A percentile compares a stretch with the other conserved stretches of the same genome.
These are phyloP conservation scores for Nothocercus julius DNA, from an alignment of 2,113 vertebrate genomes.

Conservation along the genomic window DNA sequence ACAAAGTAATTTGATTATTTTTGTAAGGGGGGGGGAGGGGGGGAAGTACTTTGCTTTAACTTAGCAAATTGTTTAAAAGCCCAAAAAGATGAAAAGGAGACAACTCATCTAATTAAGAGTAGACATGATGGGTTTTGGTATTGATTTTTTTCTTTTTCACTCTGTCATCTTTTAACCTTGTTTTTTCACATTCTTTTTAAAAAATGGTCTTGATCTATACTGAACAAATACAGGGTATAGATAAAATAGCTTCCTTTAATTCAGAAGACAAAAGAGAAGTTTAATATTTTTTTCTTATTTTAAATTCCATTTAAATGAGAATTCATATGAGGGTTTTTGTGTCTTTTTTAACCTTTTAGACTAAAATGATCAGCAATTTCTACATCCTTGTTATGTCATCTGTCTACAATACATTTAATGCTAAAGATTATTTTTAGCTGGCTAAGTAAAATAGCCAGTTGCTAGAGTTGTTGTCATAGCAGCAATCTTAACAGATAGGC, in stretches of 20 bases:
- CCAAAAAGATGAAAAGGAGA: conserved; percentile 34
- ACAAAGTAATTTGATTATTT: conserved; percentile 55
- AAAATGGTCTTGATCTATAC: background rate
- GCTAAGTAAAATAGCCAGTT: conserved; percentile 47
- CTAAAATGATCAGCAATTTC: background rate
- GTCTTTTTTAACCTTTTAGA: background rate
- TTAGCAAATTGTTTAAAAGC: conserved; percentile 63
- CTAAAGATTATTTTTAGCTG: conserved; percentile 60
- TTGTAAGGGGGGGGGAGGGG: background rate
- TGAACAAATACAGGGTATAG: background rate
- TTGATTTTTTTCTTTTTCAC: conserved; percentile 25
- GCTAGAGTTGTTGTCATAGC: conserved; percentile 65
- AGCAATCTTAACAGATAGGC: conserved; percentile 65
- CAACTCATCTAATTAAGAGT: conserved; percentile 36
- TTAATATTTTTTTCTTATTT: too few relatives aligned
- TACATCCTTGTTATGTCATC: conserved; percentile 10
- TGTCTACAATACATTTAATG: conserved; percentile 61
- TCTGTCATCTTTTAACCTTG: conserved; percentile 19
- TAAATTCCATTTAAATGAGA: background rate
- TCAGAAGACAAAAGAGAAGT: too few relatives aligned
- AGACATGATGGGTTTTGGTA: background rate
- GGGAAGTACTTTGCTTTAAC: conserved; percentile 37
- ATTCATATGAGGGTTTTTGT: background rate
- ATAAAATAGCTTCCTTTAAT: background rate
- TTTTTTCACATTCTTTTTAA: conserved; percentile 28